Base-by-base conservation (phyloP, 2,113 vertebrate species). In the Fulmarus glacialis region DNA sequence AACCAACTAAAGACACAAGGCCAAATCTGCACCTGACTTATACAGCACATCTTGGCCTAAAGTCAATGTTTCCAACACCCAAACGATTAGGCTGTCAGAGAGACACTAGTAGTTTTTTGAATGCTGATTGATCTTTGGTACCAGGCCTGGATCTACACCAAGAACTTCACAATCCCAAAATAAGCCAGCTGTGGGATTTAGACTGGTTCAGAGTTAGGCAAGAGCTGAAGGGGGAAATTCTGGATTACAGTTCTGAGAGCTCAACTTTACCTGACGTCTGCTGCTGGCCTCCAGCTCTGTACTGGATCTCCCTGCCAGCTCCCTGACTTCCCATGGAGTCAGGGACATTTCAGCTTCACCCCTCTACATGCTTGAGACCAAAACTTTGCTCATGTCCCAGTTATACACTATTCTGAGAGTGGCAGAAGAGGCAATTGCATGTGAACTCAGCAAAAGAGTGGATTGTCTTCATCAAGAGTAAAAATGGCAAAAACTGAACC, bases 1-100 rank as follows among this genome's bases (percentile, higher is more conserved):
- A 91, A 75, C 18, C 0, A 0, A n/a, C 11, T 30, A 15, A 66
- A 85, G n/a, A 60, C 7, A 17, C 2, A n/a, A 88, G 30, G 15
- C 24, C 15, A 60, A 74, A 77, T 32, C 72, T 43, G 27, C 0
- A 11, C 47, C 50, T 7, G 4, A 30, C 29, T 74, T 89, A 34
- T 15, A 78, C 27, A 78, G n/a, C 72, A 50, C 55, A 55, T 58
- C 67, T 87, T 63, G 64, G 38, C 24, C 29, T 78, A 9, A 87
- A 87, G 34, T 73, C 59, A 62, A 12, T 0, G 0, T 42, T 77
- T 78, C 50, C 67, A 52, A 14, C n/a, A 74, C 24, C 5, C 20
- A 89, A 40, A 83, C 48, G 24, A n/a, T 52, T 43, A 58, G 66
- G 4, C 30, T 0, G 1, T 55, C 42, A 84, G 56, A 78, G 59